These are phyloP conservation scores for Stegophylla sp. DNA, from an alignment of 2,888 invertebrate species.

Conservation along the genomic window DNA sequence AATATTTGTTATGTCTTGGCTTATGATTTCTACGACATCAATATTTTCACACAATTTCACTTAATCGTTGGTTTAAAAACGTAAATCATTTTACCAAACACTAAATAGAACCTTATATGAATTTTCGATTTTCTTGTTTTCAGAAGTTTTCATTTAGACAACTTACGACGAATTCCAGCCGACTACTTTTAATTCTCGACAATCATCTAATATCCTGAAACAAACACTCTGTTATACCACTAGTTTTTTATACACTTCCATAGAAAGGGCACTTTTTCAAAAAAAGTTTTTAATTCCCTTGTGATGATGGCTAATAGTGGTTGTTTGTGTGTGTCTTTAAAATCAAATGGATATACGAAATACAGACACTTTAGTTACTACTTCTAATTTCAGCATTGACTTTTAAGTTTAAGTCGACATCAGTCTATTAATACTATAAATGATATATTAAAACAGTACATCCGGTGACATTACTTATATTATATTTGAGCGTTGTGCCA, in stretches of 20 bases:
- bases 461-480: too few species aligned
- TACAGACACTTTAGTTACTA: background rate
- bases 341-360: background rate
- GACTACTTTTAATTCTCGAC: background rate
- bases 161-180: background rate
- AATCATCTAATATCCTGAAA: slow-evolving; percentile 9
- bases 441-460: too few species aligned
- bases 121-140: background rate
- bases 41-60: too few species aligned
- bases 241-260: background rate
- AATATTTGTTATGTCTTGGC: too few species aligned
- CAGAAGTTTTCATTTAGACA: slow-evolving; percentile 18
- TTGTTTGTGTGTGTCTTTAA: background rate
- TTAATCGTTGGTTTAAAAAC: too few species aligned
- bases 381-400: background rate
- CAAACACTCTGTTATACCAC: background rate
- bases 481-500: too few species aligned
- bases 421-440: too few species aligned
- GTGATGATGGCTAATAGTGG: background rate
- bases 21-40: too few species aligned
- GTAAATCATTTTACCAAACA: too few species aligned
- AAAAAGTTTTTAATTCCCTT: slow-evolving; percentile 30
- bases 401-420: too few species aligned
- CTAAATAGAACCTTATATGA: background rate
- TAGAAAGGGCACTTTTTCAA: background rate